Conservation (phyloP, 2,888 invertebrate genomes). For the Sturmia bella region DNA sequence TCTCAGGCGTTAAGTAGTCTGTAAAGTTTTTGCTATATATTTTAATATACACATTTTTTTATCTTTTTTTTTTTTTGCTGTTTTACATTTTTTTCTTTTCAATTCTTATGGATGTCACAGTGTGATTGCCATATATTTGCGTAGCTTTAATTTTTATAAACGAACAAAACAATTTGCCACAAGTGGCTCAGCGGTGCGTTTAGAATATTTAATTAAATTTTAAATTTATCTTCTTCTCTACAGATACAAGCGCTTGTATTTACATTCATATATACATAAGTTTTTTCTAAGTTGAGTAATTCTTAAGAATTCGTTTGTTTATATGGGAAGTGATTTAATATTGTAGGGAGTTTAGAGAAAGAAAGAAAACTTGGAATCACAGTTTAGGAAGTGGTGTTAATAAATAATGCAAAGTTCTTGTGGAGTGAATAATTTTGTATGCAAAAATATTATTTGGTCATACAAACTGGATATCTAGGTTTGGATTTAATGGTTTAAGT, state of each 20-base stretch:
- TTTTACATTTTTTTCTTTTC: conserved; percentile 13
- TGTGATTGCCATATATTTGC: conserved; percentile 61
- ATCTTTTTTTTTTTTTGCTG: conserved; percentile 42
- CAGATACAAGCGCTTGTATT: neutral
- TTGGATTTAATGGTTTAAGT: too few relatives aligned
- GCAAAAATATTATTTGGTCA: neutral
- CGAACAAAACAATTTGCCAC: conserved; percentile 67
- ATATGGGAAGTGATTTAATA: neutral
- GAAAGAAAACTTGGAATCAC: too few relatives aligned
- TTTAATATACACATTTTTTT: conserved; percentile 20
- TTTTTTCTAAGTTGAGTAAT: neutral
- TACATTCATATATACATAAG: neutral
- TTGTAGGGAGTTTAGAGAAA: neutral
- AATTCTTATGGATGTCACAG: conserved; percentile 58
- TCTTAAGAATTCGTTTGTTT: conserved; percentile 7
- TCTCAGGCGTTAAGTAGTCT: conserved; percentile 70
- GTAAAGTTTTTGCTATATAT: conserved; percentile 63
- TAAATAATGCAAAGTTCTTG: neutral
- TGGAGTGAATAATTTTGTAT: neutral
- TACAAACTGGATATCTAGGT: too few relatives aligned
- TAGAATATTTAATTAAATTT: conserved; percentile 70
- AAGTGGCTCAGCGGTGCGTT: conserved; percentile 70
- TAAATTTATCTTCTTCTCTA: conserved; percentile 39
- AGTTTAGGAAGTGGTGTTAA: neutral
- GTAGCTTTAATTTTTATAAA: conserved; percentile 34